Percentiles rank a stretch among this genome's conserved stretches.
Evolutionary conservation across 37 sponge, comb jelly and placozoan species (phyloP).

Genomic region (Mnemiopsis leidyi): DNA sequence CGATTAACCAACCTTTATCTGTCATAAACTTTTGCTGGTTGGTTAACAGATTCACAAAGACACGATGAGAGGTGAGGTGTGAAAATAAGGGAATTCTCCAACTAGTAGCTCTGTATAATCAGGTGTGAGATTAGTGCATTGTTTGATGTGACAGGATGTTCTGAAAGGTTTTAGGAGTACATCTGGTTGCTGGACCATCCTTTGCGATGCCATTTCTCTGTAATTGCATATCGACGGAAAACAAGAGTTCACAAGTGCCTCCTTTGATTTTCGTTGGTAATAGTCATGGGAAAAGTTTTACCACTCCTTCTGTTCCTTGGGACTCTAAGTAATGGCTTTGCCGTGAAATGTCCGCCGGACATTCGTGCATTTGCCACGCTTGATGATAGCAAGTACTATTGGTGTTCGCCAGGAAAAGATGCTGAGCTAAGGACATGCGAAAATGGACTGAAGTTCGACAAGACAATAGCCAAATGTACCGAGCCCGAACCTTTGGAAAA

Average conservation of each 20-base stretch:
- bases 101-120: too few relatives aligned
- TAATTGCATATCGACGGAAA: neutral
- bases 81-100: too few relatives aligned
- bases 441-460: neutral
- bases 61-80: too few relatives aligned
- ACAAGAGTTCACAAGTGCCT: neutral
- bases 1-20: too few relatives aligned
- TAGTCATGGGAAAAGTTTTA: too few relatives aligned
- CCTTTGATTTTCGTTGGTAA: neutral
- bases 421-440: neutral
- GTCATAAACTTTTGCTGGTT: too few relatives aligned
- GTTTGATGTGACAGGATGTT: too few relatives aligned
- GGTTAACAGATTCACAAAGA: too few relatives aligned
- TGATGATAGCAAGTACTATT: conserved; percentile 1
- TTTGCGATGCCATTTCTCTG: neutral
- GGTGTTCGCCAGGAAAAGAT: neutral
- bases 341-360: neutral
- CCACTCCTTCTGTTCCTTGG: too few relatives aligned
- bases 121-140: too few relatives aligned
- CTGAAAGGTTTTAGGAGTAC: neutral
- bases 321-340: neutral
- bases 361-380: neutral
- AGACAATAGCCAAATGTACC: neutral
- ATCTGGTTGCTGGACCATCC: neutral
- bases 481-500: neutral